These are phyloP conservation scores for Galeopterus variegatus DNA, from an alignment of 2,113 vertebrate species.

Conservation along the genomic window DNA sequence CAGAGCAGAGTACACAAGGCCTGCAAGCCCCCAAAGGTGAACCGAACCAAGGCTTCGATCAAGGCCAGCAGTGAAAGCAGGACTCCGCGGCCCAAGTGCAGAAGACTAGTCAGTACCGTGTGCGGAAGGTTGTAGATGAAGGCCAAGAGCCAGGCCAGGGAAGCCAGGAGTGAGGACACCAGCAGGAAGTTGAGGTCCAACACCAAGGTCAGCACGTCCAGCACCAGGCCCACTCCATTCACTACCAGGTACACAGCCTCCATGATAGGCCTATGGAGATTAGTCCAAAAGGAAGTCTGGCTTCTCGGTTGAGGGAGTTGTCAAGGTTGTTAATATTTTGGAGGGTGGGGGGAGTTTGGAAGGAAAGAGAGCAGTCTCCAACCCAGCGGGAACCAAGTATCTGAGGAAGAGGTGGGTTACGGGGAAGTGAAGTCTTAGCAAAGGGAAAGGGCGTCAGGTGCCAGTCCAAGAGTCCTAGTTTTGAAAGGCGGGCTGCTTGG, in stretches of 20 bases:
- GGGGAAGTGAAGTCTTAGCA: background rate
- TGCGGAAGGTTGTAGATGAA: conserved; percentile 91
- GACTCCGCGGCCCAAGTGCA: conserved; percentile 90
- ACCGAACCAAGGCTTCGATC: conserved; percentile 83
- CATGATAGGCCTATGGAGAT: conserved; percentile 85
- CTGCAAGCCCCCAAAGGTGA: conserved; percentile 83
- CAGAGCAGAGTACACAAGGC: conserved; percentile 86
- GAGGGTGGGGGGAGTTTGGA: background rate
- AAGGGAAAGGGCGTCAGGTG: background rate
- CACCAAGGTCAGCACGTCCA: conserved; percentile 92
- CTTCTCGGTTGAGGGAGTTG: background rate
- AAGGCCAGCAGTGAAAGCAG: conserved; percentile 85
- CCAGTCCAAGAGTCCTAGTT: background rate
- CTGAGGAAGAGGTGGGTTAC: background rate
- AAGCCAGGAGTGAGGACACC: conserved; percentile 92
- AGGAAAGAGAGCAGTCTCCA: conserved; percentile 19
- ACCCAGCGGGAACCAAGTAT: background rate
- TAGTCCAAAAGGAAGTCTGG: background rate
- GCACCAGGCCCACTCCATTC: conserved; percentile 89
- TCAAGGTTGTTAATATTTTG: background rate
- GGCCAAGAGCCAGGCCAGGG: conserved; percentile 88
- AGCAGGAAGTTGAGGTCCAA: conserved; percentile 95
- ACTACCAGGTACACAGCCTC: conserved; percentile 92
- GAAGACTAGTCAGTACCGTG: conserved; percentile 84
- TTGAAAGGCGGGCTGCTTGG: background rate